A percentile compares a stretch with the other conserved stretches of the same genome.
Conservation (phyloP, 53 echinoderm and acorn worm species). For the Holothuria scabra region DNA sequence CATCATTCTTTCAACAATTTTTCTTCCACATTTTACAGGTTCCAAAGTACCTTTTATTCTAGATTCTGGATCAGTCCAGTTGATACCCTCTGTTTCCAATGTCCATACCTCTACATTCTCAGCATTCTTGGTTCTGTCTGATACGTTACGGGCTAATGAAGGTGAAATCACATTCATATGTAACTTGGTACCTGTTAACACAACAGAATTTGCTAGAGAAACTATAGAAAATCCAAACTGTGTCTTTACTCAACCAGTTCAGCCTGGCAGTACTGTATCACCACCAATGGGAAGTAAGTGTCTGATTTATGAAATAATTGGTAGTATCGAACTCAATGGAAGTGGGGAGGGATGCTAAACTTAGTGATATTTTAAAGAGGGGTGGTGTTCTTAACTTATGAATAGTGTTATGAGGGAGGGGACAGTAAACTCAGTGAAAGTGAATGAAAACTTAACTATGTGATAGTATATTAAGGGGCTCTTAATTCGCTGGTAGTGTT, state of each 20-base stretch:
- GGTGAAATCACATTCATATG: constrained; percentile 75
- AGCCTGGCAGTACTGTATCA: constrained; percentile 44
- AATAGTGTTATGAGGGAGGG: too few species aligned
- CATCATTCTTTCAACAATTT: neutral
- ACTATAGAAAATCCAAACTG: constrained; percentile 66
- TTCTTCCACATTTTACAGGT: constrained; percentile 13
- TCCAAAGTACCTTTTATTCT: constrained; percentile 58
- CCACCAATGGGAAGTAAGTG: constrained; percentile 22
- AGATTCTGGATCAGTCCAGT: constrained; percentile 74
- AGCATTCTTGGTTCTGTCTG: constrained; percentile 69
- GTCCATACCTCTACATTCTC: constrained; percentile 58
- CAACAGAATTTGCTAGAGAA: constrained; percentile 53
- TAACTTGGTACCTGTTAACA: constrained; percentile 61
- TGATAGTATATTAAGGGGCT: too few species aligned
- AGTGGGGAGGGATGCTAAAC: too few species aligned
- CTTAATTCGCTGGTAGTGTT: too few species aligned
- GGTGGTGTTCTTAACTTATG: too few species aligned
- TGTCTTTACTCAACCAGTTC: constrained; percentile 53
- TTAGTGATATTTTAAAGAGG: too few species aligned
- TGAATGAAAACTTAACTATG: too few species aligned
- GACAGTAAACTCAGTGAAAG: too few species aligned
- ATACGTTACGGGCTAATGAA: constrained; percentile 59
- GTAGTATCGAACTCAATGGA: too few species aligned
- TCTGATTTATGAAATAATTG: too few species aligned
- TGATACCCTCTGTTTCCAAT: constrained; percentile 67